Evolutionary conservation across 2,113 vertebrate species (phyloP).

Genomic region (Hippopotamus amphibius): DNA sequence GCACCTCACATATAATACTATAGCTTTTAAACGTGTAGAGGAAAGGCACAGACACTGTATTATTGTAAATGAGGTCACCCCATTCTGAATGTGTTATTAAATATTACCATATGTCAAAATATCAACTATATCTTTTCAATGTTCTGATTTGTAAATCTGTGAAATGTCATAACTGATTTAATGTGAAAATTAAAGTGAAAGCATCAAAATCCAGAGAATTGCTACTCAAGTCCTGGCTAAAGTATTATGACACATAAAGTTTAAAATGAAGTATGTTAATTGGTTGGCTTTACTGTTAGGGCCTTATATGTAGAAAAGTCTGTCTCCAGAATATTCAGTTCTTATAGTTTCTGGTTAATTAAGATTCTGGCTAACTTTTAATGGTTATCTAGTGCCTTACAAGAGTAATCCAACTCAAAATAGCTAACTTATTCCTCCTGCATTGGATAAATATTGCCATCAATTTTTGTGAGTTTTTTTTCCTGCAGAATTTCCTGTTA

Average conservation of each 20-base stretch:
- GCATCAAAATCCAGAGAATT: constrained; percentile 21
- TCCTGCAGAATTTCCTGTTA: constrained; percentile 75
- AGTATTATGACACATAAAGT: neutral
- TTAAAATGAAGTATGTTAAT: constrained; percentile 10
- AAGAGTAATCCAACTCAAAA: constrained; percentile 65
- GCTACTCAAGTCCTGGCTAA: neutral
- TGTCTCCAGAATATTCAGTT: constrained; percentile 39
- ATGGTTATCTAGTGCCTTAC: constrained; percentile 59
- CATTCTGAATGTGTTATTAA: constrained; percentile 30
- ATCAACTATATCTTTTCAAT: neutral
- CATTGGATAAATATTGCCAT: constrained; percentile 75
- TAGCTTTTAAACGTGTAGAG: neutral
- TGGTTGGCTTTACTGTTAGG: neutral
- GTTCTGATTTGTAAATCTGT: constrained; percentile 6
- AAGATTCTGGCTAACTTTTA: constrained; percentile 48
- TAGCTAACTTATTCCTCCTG: constrained; percentile 57
- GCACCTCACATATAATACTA: neutral
- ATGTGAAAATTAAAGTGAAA: constrained; percentile 29
- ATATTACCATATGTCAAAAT: neutral
- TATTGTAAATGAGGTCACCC: neutral
- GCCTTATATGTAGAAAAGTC: neutral
- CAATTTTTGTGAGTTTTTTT: constrained; percentile 74
- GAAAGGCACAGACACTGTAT: neutral
- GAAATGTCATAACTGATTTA: neutral
- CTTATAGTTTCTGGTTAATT: constrained; percentile 33